Conservation (phyloP, 2,888 invertebrate genomes). For the Odiellus spinosus region DNA sequence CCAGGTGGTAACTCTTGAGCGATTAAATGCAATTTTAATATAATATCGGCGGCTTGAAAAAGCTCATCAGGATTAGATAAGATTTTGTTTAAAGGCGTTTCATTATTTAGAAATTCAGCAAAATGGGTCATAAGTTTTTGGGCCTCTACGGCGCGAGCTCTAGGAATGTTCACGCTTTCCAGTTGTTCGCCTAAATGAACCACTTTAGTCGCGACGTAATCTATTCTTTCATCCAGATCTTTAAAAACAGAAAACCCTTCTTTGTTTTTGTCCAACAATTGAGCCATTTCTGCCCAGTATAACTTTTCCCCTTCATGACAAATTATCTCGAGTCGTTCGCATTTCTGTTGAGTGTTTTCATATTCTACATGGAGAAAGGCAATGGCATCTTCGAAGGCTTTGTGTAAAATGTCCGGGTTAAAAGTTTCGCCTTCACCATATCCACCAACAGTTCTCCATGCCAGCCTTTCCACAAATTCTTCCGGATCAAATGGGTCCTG, state of each 20-base stretch:
- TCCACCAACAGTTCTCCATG: constrained; percentile 66
- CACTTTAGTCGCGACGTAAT: constrained; percentile 91
- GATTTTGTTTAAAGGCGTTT: constrained; percentile 38
- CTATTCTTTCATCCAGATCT: constrained; percentile 85
- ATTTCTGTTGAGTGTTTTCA: constrained; percentile 61
- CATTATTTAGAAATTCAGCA: constrained; percentile 74
- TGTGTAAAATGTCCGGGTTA: constrained; percentile 71
- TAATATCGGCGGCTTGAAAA: constrained; percentile 89
- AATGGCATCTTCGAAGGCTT: constrained; percentile 83
- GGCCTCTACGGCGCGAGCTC: constrained; percentile 87
- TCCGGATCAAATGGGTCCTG: constrained; percentile 93
- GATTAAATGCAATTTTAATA: constrained; percentile 87
- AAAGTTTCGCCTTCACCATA: constrained; percentile 49
- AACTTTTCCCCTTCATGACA: constrained; percentile 71
- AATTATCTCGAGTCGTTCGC: constrained; percentile 59
- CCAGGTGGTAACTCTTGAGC: constrained; percentile 82
- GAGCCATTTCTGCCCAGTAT: constrained; percentile 61
- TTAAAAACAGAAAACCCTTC: constrained; percentile 67
- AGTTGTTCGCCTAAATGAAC: constrained; percentile 96
- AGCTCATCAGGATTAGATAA: constrained; percentile 40
- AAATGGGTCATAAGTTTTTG: constrained; percentile 80
- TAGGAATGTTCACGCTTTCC: constrained; percentile 86
- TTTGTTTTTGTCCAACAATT: constrained; percentile 70
- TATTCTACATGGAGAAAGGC: constrained; percentile 50
- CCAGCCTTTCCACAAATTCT: constrained; percentile 91